These are phyloP conservation scores for Macrosiphum euphorbiae DNA, from an alignment of 2,888 invertebrate genomes.

Conservation along the genomic window DNA sequence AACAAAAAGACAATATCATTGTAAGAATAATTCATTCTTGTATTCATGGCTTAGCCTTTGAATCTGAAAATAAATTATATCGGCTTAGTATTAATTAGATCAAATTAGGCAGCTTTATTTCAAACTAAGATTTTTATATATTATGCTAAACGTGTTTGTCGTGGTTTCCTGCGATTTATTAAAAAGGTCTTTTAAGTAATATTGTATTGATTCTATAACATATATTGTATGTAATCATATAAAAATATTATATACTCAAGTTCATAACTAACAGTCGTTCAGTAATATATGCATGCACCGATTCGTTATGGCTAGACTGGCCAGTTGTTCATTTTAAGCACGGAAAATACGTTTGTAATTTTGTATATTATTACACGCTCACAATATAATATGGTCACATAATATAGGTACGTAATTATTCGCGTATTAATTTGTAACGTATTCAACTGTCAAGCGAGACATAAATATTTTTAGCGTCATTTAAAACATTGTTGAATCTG, in stretches of 20 bases:
- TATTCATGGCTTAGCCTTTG: not conserved
- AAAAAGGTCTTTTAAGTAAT: not conserved
- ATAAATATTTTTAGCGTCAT: slow-evolving; percentile 4
- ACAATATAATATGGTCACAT: not conserved
- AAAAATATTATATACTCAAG: not conserved
- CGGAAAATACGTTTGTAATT: not conserved
- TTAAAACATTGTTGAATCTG: not conserved
- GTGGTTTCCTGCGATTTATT: not conserved
- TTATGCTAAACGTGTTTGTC: not conserved
- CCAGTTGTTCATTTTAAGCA: not conserved
- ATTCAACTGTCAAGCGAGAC: not conserved
- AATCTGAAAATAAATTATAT: not conserved
- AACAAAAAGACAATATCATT: not conserved
- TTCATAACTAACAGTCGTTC: not conserved
- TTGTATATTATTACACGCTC: not conserved
- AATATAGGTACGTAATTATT: slow-evolving; percentile 3
- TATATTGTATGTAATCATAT: not conserved
- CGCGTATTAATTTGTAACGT: slow-evolving; percentile 11
- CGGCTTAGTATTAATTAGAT: not conserved
- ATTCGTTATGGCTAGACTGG: not conserved
- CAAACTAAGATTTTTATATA: not conserved
- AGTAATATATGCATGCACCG: not conserved
- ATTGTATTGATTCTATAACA: not conserved
- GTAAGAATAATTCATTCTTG: not conserved
- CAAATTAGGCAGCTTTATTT: not conserved